A percentile compares a stretch with the other conserved stretches of the same genome.
phyloP scores from a whole-genome alignment of 2,113 vertebrate genomes.

The Mystacornis crossleyi region DNA sequence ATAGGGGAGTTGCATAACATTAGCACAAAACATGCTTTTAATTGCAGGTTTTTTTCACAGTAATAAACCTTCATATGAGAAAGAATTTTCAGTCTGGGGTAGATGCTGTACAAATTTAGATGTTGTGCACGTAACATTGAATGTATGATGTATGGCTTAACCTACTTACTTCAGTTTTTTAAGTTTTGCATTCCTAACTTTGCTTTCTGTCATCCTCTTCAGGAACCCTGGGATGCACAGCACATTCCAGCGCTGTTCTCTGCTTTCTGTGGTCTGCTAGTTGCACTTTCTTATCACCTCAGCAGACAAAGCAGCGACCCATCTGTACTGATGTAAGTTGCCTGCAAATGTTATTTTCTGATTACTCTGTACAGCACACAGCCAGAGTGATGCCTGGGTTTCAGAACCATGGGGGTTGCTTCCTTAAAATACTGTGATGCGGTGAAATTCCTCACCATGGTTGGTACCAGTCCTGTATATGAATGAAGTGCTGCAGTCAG shows the following conservation, averaged over 20 bases:
- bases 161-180: not conserved
- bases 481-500: not conserved
- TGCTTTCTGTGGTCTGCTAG: slow-evolving; percentile 93
- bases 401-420: not conserved
- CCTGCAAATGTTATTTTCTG: not conserved
- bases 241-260: slow-evolving; percentile 95
- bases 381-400: not conserved
- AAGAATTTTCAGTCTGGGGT: not conserved
- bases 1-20: not conserved
- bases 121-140: not conserved
- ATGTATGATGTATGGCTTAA: not conserved
- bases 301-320: slow-evolving; percentile 98
- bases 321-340: slow-evolving; percentile 87
- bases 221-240: slow-evolving; percentile 96
- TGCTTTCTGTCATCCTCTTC: slow-evolving; percentile 30
- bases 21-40: not conserved
- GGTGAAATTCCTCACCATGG: not conserved
- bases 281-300: slow-evolving; percentile 93
- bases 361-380: not conserved
- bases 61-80: not conserved
- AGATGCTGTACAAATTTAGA: not conserved
- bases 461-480: not conserved
- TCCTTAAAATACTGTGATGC: not conserved
- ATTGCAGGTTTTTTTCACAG: not conserved
- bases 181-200: not conserved